Conservation (phyloP, 1,140 invertebrate genomes). For the Leucophenga varia region DNA sequence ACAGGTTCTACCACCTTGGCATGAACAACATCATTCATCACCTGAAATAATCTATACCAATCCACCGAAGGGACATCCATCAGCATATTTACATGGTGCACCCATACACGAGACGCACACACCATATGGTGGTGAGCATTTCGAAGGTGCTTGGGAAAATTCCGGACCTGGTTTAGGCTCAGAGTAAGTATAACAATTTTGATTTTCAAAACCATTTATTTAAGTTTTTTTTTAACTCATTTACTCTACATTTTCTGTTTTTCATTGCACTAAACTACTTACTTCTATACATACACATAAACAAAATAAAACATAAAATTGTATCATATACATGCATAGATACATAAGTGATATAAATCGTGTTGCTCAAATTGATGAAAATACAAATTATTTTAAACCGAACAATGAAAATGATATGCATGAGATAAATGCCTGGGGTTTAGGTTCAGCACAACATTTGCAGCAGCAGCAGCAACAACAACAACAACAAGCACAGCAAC, state of each 20-base stretch:
- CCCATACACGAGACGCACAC: constrained; percentile 44
- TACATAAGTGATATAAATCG: constrained; percentile 61
- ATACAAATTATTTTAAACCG: constrained; percentile 58
- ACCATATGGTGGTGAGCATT: constrained; percentile 51
- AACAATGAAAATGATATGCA: constrained; percentile 59
- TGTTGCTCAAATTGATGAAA: constrained; percentile 59
- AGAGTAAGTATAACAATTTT: constrained; percentile 58
- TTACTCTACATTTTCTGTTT: constrained; percentile 4
- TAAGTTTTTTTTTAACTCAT: constrained; percentile 2
- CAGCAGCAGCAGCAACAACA: constrained; percentile 24
- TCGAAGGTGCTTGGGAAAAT: constrained; percentile 59
- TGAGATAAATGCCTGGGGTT: constrained; percentile 63
- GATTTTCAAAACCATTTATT: not conserved
- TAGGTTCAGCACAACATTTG: constrained; percentile 48
- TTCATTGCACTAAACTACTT: constrained; percentile 16
- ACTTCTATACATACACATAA: constrained; percentile 7
- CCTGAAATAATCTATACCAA: constrained; percentile 51
- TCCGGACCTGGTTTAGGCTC: constrained; percentile 63
- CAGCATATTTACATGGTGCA: constrained; percentile 52
- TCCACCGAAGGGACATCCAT: constrained; percentile 51
- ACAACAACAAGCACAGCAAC: constrained; percentile 35
- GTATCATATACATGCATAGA: constrained; percentile 41
- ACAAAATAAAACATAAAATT: too few relatives aligned
- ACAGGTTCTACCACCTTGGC: constrained; percentile 50
- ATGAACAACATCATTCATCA: constrained; percentile 32